Conservation (phyloP, 1,140 invertebrate genomes). For the Drosophila grimshawi region DNA sequence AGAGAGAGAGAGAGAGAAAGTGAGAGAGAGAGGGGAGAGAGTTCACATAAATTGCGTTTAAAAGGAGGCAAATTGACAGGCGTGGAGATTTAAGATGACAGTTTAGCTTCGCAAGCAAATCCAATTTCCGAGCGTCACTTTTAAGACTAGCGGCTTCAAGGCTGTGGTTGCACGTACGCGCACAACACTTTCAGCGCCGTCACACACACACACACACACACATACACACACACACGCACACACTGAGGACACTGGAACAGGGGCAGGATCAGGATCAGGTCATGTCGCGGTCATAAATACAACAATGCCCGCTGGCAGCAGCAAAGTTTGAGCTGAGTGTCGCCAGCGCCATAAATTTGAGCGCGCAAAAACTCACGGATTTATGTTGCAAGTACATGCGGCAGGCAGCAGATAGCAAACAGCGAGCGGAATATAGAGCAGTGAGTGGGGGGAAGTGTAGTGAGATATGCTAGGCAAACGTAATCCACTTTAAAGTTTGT, state of each 20-base stretch:
- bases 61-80: constrained; percentile 71
- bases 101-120: constrained; percentile 58
- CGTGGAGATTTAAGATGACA: constrained; percentile 66
- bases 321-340: constrained; percentile 73
- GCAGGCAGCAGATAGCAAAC: constrained; percentile 59
- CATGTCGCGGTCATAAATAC: constrained; percentile 84
- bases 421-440: constrained; percentile 12
- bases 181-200: constrained; percentile 66
- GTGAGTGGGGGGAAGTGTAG: not conserved
- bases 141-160: constrained; percentile 57
- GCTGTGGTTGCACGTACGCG: constrained; percentile 61
- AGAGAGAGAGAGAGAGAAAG: not conserved
- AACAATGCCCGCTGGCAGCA: constrained; percentile 68
- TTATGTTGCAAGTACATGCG: constrained; percentile 69
- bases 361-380: constrained; percentile 78
- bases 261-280: constrained; percentile 57
- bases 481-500: constrained; percentile 84
- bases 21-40: not conserved
- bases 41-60: constrained; percentile 70
- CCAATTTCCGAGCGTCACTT: constrained; percentile 67
- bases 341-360: constrained; percentile 78
- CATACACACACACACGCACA: constrained; percentile 48
- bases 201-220: constrained; percentile 18
- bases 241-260: constrained; percentile 18
- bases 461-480: constrained; percentile 58